phyloP scores from a whole-genome alignment of 1,140 invertebrate species.

The Hyles euphorbiae region DNA sequence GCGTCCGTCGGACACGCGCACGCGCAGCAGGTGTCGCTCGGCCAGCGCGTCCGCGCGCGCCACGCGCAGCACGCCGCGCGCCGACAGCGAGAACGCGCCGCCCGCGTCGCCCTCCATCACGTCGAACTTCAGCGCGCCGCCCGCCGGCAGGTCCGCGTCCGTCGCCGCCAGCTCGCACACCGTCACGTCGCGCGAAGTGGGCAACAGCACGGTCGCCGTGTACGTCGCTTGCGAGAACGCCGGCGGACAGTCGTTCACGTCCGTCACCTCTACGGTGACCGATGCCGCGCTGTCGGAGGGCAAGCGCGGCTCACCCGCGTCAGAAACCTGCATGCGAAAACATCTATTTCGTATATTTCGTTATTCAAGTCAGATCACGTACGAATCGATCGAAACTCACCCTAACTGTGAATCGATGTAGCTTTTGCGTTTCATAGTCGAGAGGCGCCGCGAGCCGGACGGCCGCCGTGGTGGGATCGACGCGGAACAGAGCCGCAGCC shows the following conservation, averaged over 20 bases:
- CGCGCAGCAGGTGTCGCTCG: conserved; percentile 78
- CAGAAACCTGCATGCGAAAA: conserved; percentile 79
- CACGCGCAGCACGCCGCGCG: conserved; percentile 81
- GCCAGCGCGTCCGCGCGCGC: conserved; percentile 45
- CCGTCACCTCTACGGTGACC: conserved; percentile 85
- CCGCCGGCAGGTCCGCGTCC: conserved; percentile 83
- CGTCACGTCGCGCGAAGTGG: conserved; percentile 85
- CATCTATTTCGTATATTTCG: no score
- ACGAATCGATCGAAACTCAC: conserved; percentile 27
- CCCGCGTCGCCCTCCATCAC: conserved; percentile 89
- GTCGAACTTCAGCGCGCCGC: conserved; percentile 82
- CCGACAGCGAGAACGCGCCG: conserved; percentile 87
- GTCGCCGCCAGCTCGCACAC: conserved; percentile 81
- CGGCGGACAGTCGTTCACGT: conserved; percentile 93
- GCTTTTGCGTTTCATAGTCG: conserved; percentile 7
- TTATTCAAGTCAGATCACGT: not conserved
- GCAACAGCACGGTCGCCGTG: conserved; percentile 86
- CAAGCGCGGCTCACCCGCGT: conserved; percentile 88
- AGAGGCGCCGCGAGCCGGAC: conserved; percentile 81
- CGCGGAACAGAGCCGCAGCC: conserved; percentile 85
- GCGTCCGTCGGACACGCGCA: conserved; percentile 85
- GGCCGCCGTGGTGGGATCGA: conserved; percentile 93
- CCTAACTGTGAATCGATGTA: conserved; percentile 88
- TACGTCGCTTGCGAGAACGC: conserved; percentile 83
- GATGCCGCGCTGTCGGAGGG: conserved; percentile 84